Conservation (phyloP, 2,113 vertebrate genomes). For the Bolborhynchus lineola region DNA sequence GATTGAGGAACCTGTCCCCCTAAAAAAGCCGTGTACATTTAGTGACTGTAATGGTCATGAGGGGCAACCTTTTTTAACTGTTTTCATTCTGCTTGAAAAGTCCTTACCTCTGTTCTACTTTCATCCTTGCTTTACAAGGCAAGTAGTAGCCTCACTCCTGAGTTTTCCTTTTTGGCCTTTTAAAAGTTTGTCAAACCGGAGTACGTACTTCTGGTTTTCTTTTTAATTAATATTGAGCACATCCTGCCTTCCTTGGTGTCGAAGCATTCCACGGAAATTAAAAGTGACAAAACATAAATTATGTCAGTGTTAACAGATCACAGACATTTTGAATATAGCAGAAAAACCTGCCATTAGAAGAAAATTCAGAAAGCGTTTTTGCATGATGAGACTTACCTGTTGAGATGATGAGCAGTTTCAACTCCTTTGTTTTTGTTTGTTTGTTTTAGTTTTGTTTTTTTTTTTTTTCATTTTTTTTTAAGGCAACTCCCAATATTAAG, state of each 20-base stretch:
- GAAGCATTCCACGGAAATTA: background rate
- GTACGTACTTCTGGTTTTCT: background rate
- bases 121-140: background rate
- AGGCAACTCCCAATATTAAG: background rate
- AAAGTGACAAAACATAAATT: background rate
- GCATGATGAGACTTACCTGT: fast-evolving
- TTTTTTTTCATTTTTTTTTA: background rate
- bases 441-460: background rate
- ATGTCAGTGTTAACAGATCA: background rate
- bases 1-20: background rate
- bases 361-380: background rate
- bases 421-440: background rate
- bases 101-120: background rate
- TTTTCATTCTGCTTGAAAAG: background rate
- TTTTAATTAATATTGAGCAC: background rate
- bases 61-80: fast-evolving
- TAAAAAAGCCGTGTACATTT: background rate
- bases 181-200: background rate
- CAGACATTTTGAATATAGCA: background rate
- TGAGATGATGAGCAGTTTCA: background rate
- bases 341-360: background rate
- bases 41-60: background rate
- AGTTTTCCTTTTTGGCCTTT: background rate
- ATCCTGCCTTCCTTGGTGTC: background rate
- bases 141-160: background rate